Conservation (phyloP, 2,888 invertebrate genomes). For the Eustalomyia histrio region DNA sequence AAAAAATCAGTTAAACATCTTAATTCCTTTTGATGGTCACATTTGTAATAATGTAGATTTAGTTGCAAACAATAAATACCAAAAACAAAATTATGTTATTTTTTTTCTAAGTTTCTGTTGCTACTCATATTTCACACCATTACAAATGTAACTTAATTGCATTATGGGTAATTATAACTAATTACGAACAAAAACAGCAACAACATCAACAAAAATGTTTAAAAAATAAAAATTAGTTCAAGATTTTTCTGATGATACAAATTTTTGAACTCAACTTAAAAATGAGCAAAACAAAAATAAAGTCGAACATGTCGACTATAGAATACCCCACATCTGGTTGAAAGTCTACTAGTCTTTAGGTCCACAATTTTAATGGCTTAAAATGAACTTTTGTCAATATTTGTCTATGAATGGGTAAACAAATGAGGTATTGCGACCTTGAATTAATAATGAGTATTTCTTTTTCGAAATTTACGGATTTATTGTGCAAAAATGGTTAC, state of each 20-base stretch:
- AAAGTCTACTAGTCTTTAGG: too few species aligned
- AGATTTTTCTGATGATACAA: constrained; percentile 31
- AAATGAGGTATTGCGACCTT: too few species aligned
- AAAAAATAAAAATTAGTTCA: constrained; percentile 51
- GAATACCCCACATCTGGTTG: too few species aligned
- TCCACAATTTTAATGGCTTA: too few species aligned
- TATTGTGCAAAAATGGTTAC: too few species aligned
- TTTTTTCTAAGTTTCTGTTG: constrained; percentile 4
- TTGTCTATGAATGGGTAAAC: too few species aligned
- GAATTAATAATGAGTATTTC: too few species aligned
- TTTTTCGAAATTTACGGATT: too few species aligned
- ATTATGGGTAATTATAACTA: constrained; percentile 78
- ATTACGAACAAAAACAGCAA: constrained; percentile 68
- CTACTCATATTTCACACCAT: constrained; percentile 46
- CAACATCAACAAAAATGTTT: too few species aligned
- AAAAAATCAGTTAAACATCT: constrained; percentile 28
- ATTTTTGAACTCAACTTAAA: not conserved
- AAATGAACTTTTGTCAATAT: too few species aligned
- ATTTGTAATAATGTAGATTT: constrained; percentile 35
- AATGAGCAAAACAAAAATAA: too few species aligned
- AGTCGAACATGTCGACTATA: too few species aligned
- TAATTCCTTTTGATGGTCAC: constrained; percentile 60
- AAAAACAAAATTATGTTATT: constrained; percentile 10
- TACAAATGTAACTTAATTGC: constrained; percentile 73
- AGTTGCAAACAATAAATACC: constrained; percentile 23